A percentile compares a stretch with the other conserved stretches of the same genome.
phyloP scores from a whole-genome alignment of 2,113 vertebrate genomes.

The Epinephelus moara region DNA sequence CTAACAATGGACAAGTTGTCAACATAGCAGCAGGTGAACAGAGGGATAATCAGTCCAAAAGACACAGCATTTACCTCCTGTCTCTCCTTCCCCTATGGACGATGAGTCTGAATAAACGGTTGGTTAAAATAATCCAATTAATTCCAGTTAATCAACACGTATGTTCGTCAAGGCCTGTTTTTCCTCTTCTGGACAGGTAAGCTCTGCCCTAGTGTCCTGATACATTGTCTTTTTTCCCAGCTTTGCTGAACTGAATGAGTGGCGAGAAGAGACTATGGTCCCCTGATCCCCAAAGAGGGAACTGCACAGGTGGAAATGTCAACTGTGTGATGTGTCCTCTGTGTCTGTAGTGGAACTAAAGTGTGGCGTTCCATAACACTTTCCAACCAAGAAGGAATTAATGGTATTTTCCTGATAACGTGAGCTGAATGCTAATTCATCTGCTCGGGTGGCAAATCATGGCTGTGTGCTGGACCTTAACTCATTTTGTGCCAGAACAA shows the following conservation, averaged over 20 bases:
- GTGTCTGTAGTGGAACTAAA: slow-evolving; percentile 30
- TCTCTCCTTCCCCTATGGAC: background rate
- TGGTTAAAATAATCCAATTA: slow-evolving; percentile 39
- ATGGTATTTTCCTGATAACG: slow-evolving; percentile 28
- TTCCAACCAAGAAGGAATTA: slow-evolving; percentile 26
- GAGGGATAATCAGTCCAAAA: slow-evolving; percentile 24
- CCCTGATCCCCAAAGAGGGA: slow-evolving; percentile 41
- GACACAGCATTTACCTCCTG: background rate
- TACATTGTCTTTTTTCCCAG: slow-evolving; percentile 30
- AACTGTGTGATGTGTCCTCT: slow-evolving; percentile 26
- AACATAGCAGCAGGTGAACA: background rate
- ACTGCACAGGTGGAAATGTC: slow-evolving; percentile 43
- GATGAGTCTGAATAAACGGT: slow-evolving; percentile 13
- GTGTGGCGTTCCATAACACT: slow-evolving; percentile 8
- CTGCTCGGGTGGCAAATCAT: background rate
- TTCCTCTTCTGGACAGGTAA: slow-evolving; percentile 23
- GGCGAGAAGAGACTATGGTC: slow-evolving; percentile 25
- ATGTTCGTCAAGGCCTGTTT: slow-evolving; percentile 9
- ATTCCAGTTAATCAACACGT: slow-evolving; percentile 29
- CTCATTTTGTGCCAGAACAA: slow-evolving; percentile 33
- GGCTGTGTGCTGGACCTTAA: slow-evolving; percentile 47
- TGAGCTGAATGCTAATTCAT: slow-evolving; percentile 46
- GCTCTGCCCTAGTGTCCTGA: slow-evolving; percentile 3
- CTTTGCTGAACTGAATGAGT: slow-evolving; percentile 20
- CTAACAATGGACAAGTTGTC: slow-evolving; percentile 22